Evolutionary conservation across 2,888 invertebrate genomes (phyloP).

Genomic region (Hypselothyrea guttata): DNA sequence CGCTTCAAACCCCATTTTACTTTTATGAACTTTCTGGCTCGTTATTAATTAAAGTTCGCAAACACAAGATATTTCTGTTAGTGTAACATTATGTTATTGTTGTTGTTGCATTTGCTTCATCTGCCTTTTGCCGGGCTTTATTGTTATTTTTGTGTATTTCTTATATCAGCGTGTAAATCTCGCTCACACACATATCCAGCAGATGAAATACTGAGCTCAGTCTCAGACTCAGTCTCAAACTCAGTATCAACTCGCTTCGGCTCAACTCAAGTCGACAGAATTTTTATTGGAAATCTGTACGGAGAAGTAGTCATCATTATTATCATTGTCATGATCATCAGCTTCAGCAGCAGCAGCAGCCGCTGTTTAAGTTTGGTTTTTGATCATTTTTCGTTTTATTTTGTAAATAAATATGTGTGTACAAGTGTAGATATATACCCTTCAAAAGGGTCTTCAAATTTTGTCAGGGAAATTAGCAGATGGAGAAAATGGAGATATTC

Average conservation of each 20-base stretch:
- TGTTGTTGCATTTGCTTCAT: no score
- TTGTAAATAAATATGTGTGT: slow-evolving; percentile 16
- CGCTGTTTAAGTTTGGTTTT: slow-evolving; percentile 20
- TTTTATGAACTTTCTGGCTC: no score
- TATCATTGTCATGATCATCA: slow-evolving; percentile 28
- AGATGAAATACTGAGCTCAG: slow-evolving; percentile 60
- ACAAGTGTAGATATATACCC: no score
- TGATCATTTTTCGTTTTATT: slow-evolving; percentile 28
- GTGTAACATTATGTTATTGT: slow-evolving; percentile 5
- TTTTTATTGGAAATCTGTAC: slow-evolving; percentile 77
- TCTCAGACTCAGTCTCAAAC: slow-evolving; percentile 12
- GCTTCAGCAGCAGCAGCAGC: slow-evolving; percentile 12
- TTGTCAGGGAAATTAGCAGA: no score
- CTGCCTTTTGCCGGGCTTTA: slow-evolving; percentile 44
- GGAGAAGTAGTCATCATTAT: slow-evolving; percentile 69
- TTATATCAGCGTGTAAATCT: slow-evolving; percentile 74
- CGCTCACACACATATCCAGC: slow-evolving; percentile 49
- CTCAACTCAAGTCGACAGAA: slow-evolving; percentile 44
- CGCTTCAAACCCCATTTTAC: no score
- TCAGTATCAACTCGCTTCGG: slow-evolving; percentile 9
- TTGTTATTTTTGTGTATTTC: slow-evolving; percentile 64
- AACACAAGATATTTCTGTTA: slow-evolving; percentile 16
- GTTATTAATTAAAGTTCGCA: no score
- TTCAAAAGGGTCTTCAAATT: no score
- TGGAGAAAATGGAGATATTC: no score